phyloP scores from a whole-genome alignment of 92 coral and sea anemone species.

The Palythoa grandiflora region DNA sequence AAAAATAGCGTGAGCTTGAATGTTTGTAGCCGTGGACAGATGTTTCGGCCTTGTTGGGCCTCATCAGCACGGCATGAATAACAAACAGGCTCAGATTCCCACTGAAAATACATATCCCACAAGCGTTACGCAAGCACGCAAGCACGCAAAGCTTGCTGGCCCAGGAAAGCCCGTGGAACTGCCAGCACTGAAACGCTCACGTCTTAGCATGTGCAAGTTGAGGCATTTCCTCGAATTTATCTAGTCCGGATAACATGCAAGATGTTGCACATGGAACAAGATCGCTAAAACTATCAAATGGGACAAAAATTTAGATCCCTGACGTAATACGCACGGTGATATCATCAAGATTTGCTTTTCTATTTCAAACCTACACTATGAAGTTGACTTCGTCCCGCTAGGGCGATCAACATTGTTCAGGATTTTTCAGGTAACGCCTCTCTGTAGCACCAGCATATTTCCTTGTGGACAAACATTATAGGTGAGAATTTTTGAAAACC shows the following conservation, averaged over 20 bases:
- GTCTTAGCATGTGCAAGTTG: too few relatives aligned
- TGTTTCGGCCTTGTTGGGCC: too few relatives aligned
- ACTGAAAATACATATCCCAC: too few relatives aligned
- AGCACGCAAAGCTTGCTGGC: slow-evolving; percentile 29
- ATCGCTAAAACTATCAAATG: slow-evolving; percentile 25
- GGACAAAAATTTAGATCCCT: slow-evolving; percentile 46
- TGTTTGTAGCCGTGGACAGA: not conserved
- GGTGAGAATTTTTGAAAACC: too few relatives aligned
- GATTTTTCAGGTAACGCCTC: slow-evolving; percentile 42
- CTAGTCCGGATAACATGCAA: too few relatives aligned
- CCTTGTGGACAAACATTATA: too few relatives aligned
- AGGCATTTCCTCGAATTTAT: too few relatives aligned
- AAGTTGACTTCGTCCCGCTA: slow-evolving; percentile 23
- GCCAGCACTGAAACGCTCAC: too few relatives aligned
- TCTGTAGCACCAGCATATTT: slow-evolving; percentile 6
- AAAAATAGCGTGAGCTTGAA: not conserved
- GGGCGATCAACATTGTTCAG: slow-evolving; percentile 43
- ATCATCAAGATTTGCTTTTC: not conserved
- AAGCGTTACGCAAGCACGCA: too few relatives aligned
- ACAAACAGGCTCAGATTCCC: not conserved
- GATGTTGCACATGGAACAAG: too few relatives aligned
- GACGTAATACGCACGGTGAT: too few relatives aligned
- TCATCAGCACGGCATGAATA: not conserved
- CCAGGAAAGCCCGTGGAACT: slow-evolving; percentile 56
- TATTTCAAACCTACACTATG: slow-evolving; percentile 30